Evolutionary conservation across 2,797 vertebrate species (phyloP), one percentile per base, ranked within the genome.

Genomic region (Ctenosaura bakeri): DNA sequence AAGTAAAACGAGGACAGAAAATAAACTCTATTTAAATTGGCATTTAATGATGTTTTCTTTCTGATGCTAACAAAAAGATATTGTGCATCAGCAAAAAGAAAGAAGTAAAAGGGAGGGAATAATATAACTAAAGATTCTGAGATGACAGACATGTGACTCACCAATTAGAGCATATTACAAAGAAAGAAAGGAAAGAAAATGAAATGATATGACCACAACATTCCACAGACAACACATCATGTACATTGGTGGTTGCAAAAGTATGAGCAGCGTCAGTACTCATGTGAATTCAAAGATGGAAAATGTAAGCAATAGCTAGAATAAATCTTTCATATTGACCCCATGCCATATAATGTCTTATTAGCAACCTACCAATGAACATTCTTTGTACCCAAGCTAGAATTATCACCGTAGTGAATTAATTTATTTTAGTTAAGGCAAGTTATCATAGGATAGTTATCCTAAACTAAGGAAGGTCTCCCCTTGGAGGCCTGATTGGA

Each of bases 161-260:
- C 9, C 24, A 90, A 5, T 87, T 62, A 66, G 16, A 82, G 9
- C 35, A 4, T n/a, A 92, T 82, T 88, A 73, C 66, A 83, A 32
- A 42, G 50, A 88, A 88, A 73, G 42, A 78, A 87, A 64, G 85
- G 29, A 69, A 80, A 80, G 87, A 62, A 81, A 82, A 78, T 38
- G 22, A 92, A 78, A 50, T 24, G 12, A 38, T 86, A 16, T 8
- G 90, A 87, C 64, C 83, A 85, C 90, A 90, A 35, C 86, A 82
- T 95, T 93, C 88, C 84, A 89, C 71, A 82, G 86, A 42, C 54
- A 86, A 90, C 22, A 87, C 56, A 85, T 83, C 89, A 93, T 77
- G 76, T 83, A 88, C 88, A 88, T 89, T 84, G 59, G 74, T 74
- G 59, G 66, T 74, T 59, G 42, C 87, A 91, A 71, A 1, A 32